These are phyloP conservation scores for Zelleria hepariella DNA, from an alignment of 2,888 invertebrate species.

Conservation along the genomic window DNA sequence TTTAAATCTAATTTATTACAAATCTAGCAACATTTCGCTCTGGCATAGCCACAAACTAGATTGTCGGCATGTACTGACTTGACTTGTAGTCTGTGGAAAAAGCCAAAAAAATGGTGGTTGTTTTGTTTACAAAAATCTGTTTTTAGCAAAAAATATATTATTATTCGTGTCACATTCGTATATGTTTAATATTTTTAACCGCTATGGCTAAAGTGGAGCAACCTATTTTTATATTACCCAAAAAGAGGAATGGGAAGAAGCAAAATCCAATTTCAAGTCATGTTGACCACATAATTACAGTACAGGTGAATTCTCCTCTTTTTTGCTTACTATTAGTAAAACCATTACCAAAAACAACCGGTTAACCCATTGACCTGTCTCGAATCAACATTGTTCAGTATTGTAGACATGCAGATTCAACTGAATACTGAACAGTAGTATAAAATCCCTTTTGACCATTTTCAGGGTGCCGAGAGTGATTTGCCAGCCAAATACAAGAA, in stretches of 20 bases:
- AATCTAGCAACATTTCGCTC: too few relatives aligned
- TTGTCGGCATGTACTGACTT: too few relatives aligned
- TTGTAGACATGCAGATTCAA: neutral
- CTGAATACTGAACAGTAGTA: neutral
- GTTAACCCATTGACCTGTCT: neutral
- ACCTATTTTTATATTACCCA: constrained; percentile 73
- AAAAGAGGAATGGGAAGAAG: constrained; percentile 73
- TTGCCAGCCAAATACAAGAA: constrained; percentile 54
- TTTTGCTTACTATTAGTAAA: too few relatives aligned
- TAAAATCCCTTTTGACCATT: constrained; percentile 19
- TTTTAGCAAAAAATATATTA: neutral
- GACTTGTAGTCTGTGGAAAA: too few relatives aligned
- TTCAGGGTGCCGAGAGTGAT: constrained; percentile 52
- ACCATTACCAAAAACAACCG: too few relatives aligned
- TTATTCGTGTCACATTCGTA: too few relatives aligned
- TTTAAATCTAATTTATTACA: too few relatives aligned
- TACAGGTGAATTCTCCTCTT: constrained; percentile 53
- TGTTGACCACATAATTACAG: constrained; percentile 75
- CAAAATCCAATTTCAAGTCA: constrained; percentile 63
- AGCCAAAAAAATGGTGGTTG: neutral
- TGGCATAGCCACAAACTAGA: too few relatives aligned
- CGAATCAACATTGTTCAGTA: neutral
- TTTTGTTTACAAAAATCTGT: neutral
- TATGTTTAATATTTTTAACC: neutral
- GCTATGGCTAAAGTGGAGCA: constrained; percentile 58